Evolutionary conservation across 2,888 invertebrate species (phyloP), one percentile per base, ranked within the genome.

Genomic region (Drosophila cognata): DNA sequence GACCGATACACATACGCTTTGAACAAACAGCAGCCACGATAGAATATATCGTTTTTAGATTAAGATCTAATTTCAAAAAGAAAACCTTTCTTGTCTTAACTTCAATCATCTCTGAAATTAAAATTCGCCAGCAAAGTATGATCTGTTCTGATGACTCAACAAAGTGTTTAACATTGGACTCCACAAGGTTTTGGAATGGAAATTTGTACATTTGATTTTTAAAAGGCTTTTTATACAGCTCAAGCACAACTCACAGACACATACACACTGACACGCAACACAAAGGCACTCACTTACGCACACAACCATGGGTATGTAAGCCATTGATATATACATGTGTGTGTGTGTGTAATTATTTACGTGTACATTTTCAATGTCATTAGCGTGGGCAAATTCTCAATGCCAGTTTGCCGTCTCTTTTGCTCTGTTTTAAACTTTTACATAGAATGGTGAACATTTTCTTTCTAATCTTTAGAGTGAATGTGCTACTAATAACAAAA

Each of bases 291-390:
- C n/a, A 18, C 41, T 41, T 10, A 41, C 13, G 18, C 38, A 41
- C 11, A 18, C 55, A 21, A 16, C 6, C 29, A 28, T 43, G 29
- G 35, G 43, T 38, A 50, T 71, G 60, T 60, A 53, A 46, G 53
- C 43, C 70, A 41, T 50, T 68, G n/a, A 28, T 18, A 28, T 13
- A 55, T 13, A 36, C 33, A 3, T 41, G 5, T 41, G 11, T 41
- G 7, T 21, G 21, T 46, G 7, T 8, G 13, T 18, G 18, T 46
- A 62, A 46, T 52, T 62, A 68, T 64, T 62, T 71, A 57, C 62
- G 57, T 77, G 41, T 58, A 61, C 46, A 55, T 38, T 73, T 55
- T 82, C 85, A 84, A 89, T 88, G 86, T 85, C 86, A 85, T 75
- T 82, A 73, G 68, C 74, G 64, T 63, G 70, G 62, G 76, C 82